A percentile compares a stretch with the other conserved stretches of the same genome.
These are phyloP conservation scores for Sminthopsis crassicaudata DNA, from an alignment of 2,113 vertebrate genomes.

Conservation along the genomic window DNA sequence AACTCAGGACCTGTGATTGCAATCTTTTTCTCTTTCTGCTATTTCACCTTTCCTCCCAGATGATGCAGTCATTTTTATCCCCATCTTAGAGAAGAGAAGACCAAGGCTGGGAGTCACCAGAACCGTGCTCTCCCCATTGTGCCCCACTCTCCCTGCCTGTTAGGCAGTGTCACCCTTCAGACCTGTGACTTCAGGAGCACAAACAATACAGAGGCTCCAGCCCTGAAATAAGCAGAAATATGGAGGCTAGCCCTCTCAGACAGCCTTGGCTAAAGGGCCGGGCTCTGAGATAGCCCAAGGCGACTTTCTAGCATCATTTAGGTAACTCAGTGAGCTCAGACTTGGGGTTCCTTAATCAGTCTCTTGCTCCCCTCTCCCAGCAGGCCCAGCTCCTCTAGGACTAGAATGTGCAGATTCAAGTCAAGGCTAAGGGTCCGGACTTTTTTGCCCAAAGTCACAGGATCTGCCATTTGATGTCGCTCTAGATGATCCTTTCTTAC, in stretches of 20 bases:
- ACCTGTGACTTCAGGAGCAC: not conserved
- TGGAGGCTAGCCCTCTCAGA: not conserved
- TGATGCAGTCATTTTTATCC: not conserved
- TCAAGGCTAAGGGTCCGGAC: not conserved
- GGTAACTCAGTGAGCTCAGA: not conserved
- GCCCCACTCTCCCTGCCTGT: too few species aligned
- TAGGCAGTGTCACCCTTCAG: not conserved
- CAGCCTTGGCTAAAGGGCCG: not conserved
- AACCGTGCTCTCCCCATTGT: not conserved
- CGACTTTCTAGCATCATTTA: not conserved
- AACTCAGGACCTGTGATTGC: not conserved
- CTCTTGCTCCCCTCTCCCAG: not conserved
- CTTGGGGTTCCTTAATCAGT: not conserved
- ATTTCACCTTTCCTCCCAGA: not conserved
- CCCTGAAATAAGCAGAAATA: not conserved
- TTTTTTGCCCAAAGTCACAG: not conserved
- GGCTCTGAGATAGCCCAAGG: not conserved
- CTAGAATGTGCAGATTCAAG: not conserved
- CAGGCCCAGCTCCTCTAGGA: not conserved
- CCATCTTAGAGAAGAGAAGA: not conserved
- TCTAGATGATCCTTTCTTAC: not conserved
- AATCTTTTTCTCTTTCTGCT: not conserved
- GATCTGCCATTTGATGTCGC: not conserved
- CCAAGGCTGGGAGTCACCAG: not conserved
- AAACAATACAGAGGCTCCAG: not conserved